Base-by-base conservation (phyloP, 2,888 invertebrate species). In the Reticulitermes lucifugus region DNA sequence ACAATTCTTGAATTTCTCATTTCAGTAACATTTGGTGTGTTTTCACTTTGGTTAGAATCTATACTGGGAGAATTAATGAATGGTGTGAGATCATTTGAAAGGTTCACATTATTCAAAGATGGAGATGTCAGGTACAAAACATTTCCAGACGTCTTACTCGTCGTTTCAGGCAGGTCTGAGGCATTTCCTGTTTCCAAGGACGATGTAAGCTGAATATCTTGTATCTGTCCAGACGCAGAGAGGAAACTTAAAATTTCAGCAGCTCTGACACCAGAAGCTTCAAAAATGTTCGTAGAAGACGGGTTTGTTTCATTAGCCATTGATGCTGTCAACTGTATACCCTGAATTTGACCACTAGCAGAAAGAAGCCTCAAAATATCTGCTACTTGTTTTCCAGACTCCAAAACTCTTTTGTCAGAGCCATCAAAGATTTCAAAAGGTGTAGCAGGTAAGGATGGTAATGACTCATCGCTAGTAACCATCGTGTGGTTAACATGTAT, bases 291-390 rank as follows among this genome's bases (percentile, higher is more conserved):
- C 43, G 41, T 9, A 43, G 79, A 60, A 18, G 46, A 60, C 22
- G 59, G 43, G 41, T 77, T 77, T 46, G 46, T 46, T 41, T 84
- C 60, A 43, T 70, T 70, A 46, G 43, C 22, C 22, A 70, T 7
- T 43, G 82, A 59, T 43, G 70, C 82, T 43, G 70, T 83, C n/a
- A 83, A 70, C 46, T 83, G 82, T 43, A 83, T 83, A 29, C 70
- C 82, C 46, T 83, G 82, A 70, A 83, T 35, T 46, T 84, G 84
- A 43, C 79, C 84, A 79, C 25, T 79, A 65, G 70, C 79, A 29
- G 79, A 70, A 18, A 71, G 35, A 18, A 84, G 55, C 22, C n/a
- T 71, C n/a, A 84, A 80, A 70, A 79, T 71, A 70, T 84, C 65
- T 46, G 79, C 29, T 59, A 84, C 29, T 43, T 84, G 77, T 71